Percentiles rank a stretch among this genome's conserved stretches.
phyloP scores from a whole-genome alignment of 2,888 invertebrate genomes.

The Ethmia dodecea region DNA sequence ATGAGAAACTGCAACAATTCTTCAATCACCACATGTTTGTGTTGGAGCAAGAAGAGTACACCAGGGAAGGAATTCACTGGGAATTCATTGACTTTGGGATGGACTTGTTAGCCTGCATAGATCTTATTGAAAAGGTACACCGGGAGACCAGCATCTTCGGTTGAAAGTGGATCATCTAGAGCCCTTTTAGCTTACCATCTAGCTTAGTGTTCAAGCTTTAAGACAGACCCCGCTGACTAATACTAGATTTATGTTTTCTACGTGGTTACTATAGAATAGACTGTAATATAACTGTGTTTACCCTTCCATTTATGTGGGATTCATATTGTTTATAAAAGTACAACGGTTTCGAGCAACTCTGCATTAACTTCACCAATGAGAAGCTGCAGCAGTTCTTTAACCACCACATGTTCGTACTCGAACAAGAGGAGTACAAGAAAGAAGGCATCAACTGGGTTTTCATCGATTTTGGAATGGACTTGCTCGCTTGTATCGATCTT shows the following conservation, averaged over 20 bases:
- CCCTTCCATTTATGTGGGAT: slow-evolving; percentile 40
- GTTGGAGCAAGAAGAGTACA: slow-evolving; percentile 99
- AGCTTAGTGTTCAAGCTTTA: slow-evolving; percentile 25
- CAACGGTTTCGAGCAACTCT: slow-evolving; percentile 98
- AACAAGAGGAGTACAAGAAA: slow-evolving; percentile 96
- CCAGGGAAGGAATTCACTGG: slow-evolving; percentile 98
- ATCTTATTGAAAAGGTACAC: slow-evolving; percentile 97
- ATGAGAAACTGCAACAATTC: slow-evolving; percentile 99
- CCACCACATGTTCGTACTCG: slow-evolving; percentile 98
- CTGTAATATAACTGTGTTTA: slow-evolving; percentile 13
- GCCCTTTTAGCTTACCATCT: slow-evolving; percentile 1
- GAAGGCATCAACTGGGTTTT: slow-evolving; percentile 97
- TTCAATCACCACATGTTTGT: slow-evolving; percentile 99
- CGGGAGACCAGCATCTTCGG: slow-evolving; percentile 46
- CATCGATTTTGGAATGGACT: slow-evolving; percentile 98
- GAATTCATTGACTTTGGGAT: slow-evolving; percentile 99
- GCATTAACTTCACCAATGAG: slow-evolving; percentile 99
- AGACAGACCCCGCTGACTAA: slow-evolving; percentile 40
- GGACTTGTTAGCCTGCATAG: slow-evolving; percentile 99
- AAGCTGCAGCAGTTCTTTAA: slow-evolving; percentile 99
- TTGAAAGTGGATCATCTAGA: slow-evolving; percentile 27
- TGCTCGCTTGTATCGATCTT: slow-evolving; percentile 96
- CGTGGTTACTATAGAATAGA: slow-evolving; percentile 20
- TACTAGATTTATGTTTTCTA: too few species aligned
- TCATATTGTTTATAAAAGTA: slow-evolving; percentile 78